These are phyloP conservation scores for Rhea americana DNA, from an alignment of 2,113 vertebrate genomes.

Conservation along the genomic window DNA sequence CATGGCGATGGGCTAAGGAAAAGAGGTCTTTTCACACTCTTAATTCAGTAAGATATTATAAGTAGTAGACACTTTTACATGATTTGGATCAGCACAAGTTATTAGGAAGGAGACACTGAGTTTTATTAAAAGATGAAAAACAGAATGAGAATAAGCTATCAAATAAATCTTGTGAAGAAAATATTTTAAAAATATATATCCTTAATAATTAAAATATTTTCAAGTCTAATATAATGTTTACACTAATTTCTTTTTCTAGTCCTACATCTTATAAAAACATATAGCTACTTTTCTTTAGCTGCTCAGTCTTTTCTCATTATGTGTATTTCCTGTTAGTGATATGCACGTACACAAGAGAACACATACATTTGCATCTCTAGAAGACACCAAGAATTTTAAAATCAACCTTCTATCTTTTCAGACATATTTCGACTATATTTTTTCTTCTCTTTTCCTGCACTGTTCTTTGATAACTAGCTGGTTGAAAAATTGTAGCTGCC, in stretches of 20 bases:
- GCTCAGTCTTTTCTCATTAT: neutral
- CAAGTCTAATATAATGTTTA: neutral
- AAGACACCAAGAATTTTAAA: neutral
- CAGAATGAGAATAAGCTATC: neutral
- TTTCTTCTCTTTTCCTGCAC: neutral
- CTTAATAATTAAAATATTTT: neutral
- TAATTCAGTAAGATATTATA: neutral
- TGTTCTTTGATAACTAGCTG: neutral
- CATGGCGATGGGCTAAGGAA: neutral
- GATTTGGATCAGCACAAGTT: neutral
- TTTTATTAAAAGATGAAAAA: slow-evolving; percentile 9
- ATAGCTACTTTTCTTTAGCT: neutral
- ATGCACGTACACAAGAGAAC: neutral
- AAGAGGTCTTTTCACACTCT: neutral
- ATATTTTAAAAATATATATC: neutral
- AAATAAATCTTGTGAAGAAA: neutral
- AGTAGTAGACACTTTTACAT: neutral
- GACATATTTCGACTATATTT: neutral
- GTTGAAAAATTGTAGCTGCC: neutral
- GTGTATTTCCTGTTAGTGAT: neutral
- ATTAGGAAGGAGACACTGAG: neutral
- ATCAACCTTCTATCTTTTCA: neutral
- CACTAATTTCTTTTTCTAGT: neutral
- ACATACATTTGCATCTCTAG: neutral
- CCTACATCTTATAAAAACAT: neutral